A percentile compares a stretch with the other conserved stretches of the same genome.
Evolutionary conservation across 2,797 vertebrate genomes (phyloP).

Genomic region (Loris lydekkerianus): DNA sequence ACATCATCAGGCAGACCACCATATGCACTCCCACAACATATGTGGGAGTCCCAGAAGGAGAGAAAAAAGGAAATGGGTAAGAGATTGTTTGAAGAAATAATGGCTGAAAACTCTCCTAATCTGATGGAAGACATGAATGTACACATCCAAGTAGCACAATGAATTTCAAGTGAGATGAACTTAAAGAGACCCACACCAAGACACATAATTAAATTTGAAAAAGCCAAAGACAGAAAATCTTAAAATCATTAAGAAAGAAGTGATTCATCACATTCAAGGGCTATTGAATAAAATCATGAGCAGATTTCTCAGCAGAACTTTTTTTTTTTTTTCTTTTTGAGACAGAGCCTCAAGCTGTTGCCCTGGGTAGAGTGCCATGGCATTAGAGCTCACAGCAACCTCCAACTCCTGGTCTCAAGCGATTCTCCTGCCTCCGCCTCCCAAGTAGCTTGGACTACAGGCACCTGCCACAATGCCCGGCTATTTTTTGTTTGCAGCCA

Average conservation of each 20-base stretch:
- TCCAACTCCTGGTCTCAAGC: no score
- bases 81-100: background rate
- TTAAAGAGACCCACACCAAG: background rate
- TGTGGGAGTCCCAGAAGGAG: background rate
- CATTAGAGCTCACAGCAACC: no score
- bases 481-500: no score
- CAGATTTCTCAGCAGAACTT: background rate
- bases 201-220: conserved; percentile 1
- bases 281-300: background rate
- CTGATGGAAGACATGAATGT: background rate
- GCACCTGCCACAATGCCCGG: no score
- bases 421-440: no score
- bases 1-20: background rate
- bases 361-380: no score
- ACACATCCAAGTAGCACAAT: background rate
- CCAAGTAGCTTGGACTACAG: no score
- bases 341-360: no score
- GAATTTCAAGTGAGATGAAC: background rate
- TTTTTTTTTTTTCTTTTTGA: no score
- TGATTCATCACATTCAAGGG: background rate
- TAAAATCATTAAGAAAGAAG: background rate
- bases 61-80: background rate
- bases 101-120: background rate
- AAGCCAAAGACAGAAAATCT: background rate
- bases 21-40: background rate